Base-by-base conservation (phyloP, 2,113 vertebrate species). In the Cygnus atratus region DNA sequence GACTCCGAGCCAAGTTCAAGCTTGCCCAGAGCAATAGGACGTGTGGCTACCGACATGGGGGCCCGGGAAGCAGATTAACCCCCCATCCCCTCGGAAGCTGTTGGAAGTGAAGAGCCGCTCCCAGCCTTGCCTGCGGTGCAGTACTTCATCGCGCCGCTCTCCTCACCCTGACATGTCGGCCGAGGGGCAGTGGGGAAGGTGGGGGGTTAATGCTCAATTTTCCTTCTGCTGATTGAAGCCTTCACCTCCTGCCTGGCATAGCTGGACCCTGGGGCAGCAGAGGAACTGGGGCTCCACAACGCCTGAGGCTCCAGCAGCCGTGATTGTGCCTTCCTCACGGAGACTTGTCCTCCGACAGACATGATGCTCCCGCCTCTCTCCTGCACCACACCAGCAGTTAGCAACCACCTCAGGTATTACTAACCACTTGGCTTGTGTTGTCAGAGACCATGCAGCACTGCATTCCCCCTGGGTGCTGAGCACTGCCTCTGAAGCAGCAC, bases 11-110 rank as follows among this genome's bases (percentile, higher is more conserved):
- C 91, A 91, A 88, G 93, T 88, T 81, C 84, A 28, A 44, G 57
- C 43, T 90, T 95, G 92, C 74, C 82, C 2, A 17, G 54, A 96
- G 90, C 92, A 85, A 88, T 67, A 90, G 70, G 80, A 91, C 52
- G 3, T 78, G 90, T 13, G 3, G 79, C 83, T 96, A 70, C 94
- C 78, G 90, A 96, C 93, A 95, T 83, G 84, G 50, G 74, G 84
- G 70, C 87, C 92, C 92, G 92, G 84, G 88, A 92, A 96, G 96
- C 90, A 96, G 93, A 97, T 97, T 96, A 96, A 97, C 97, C 94
- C 88, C 95, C 93, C 29, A 1, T 84, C 70, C 70, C 44, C 86
- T 55, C 4, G 0, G 93, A 95, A 96, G 86, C 80, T 87, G 86
- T 78, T 66, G 15, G 71, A 92, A 66, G 77, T n/a, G 59, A 44